phyloP scores from a whole-genome alignment of 2,113 vertebrate genomes.

The Ochotona princeps region DNA sequence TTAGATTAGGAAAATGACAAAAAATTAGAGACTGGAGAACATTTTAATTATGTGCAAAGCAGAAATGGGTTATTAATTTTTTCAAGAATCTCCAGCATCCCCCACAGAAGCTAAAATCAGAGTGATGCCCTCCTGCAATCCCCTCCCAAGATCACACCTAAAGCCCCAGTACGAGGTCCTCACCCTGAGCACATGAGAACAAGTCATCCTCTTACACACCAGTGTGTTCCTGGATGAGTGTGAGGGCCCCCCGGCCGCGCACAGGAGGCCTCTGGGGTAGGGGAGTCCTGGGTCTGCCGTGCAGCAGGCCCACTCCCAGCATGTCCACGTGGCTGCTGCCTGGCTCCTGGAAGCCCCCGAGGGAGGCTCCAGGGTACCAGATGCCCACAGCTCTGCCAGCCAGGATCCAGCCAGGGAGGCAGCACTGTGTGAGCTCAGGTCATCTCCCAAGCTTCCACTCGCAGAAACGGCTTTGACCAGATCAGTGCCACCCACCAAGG shows the following conservation, averaged over 20 bases:
- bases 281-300: fast-evolving
- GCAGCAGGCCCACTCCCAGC: neutral
- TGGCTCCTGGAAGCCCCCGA: neutral
- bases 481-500: neutral
- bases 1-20: conserved; percentile 72
- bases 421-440: neutral
- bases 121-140: neutral
- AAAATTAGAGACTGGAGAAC: conserved; percentile 68
- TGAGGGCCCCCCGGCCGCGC: fast-evolving
- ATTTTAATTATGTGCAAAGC: conserved; percentile 66
- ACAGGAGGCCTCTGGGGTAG: neutral
- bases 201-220: neutral
- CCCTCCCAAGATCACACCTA: neutral
- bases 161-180: neutral
- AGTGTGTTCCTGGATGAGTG: neutral
- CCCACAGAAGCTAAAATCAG: conserved; percentile 14
- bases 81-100: neutral
- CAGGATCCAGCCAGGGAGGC: neutral
- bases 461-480: neutral
- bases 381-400: fast-evolving
- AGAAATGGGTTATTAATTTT: conserved; percentile 72
- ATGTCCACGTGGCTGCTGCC: neutral
- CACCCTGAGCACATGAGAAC: too few species aligned
- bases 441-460: neutral
- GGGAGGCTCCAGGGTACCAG: neutral